phyloP scores from a whole-genome alignment of 1,140 invertebrate genomes.

The Caenorhabditis inopinata region DNA sequence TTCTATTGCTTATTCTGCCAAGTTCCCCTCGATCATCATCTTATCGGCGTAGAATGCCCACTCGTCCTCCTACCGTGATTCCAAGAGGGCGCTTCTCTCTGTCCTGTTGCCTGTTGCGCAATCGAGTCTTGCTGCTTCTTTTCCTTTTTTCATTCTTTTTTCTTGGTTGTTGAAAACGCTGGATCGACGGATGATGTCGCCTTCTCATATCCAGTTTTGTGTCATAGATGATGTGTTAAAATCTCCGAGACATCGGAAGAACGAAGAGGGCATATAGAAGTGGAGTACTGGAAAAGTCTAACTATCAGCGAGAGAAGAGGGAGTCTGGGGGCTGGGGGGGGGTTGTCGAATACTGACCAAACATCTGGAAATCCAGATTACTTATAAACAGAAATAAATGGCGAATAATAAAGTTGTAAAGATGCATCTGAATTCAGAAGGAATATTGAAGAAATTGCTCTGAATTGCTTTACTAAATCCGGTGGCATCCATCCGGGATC shows the following conservation, averaged over 20 bases:
- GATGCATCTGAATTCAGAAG: not conserved
- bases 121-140: slow-evolving; percentile 30
- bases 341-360: no score
- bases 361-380: no score
- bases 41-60: slow-evolving; percentile 9
- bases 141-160: slow-evolving; percentile 1
- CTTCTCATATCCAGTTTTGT: slow-evolving; percentile 27
- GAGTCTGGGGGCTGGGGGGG: no score
- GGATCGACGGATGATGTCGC: not conserved
- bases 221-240: not conserved
- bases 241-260: slow-evolving; percentile 27
- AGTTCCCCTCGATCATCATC: slow-evolving; percentile 16
- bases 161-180: slow-evolving; percentile 27
- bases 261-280: not conserved
- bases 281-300: not conserved
- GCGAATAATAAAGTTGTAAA: no score
- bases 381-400: no score
- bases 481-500: no score
- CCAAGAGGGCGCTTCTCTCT: slow-evolving; percentile 23
- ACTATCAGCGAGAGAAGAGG: not conserved
- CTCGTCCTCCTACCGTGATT: not conserved
- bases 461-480: no score
- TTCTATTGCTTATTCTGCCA: not conserved
- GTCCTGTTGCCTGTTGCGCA: slow-evolving; percentile 31
- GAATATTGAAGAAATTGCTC: no score